Percentiles rank a stretch among this genome's conserved stretches.
These are phyloP conservation scores for Ciconia boyciana DNA, from an alignment of 2,113 vertebrate species.

Conservation along the genomic window DNA sequence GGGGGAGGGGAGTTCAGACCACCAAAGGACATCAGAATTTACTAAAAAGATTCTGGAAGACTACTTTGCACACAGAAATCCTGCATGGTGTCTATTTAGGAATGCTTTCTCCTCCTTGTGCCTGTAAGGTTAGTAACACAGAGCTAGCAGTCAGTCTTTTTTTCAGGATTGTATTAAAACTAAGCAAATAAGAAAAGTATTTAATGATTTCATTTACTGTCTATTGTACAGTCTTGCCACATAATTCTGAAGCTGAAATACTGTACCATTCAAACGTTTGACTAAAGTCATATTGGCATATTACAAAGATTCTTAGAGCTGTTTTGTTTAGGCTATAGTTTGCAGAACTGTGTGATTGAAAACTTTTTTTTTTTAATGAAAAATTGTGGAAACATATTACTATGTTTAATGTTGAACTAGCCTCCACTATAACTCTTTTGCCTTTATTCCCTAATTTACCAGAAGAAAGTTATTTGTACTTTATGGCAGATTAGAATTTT, in stretches of 20 bases:
- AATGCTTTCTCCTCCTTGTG: not conserved
- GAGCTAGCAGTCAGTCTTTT: not conserved
- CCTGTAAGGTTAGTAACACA: not conserved
- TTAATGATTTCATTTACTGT: not conserved
- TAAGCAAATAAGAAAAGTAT: not conserved
- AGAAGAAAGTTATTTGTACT: not conserved
- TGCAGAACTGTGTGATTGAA: not conserved
- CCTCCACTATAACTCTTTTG: not conserved
- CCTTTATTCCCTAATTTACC: not conserved
- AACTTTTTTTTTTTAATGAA: not conserved
- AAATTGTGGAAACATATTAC: not conserved
- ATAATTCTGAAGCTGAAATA: not conserved
- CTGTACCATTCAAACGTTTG: not conserved
- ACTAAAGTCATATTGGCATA: not conserved
- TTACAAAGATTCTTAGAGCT: not conserved
- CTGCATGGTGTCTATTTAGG: not conserved
- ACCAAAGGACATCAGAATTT: not conserved
- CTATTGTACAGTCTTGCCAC: not conserved
- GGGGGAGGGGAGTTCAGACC: not conserved
- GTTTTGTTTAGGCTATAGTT: not conserved
- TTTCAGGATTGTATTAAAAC: not conserved
- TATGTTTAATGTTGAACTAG: not conserved
- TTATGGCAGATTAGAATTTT: not conserved
- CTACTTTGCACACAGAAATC: not conserved
- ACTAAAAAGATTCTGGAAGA: not conserved